Conservation (phyloP, 2,888 invertebrate species). For the Drosophila hawaiiensis region DNA sequence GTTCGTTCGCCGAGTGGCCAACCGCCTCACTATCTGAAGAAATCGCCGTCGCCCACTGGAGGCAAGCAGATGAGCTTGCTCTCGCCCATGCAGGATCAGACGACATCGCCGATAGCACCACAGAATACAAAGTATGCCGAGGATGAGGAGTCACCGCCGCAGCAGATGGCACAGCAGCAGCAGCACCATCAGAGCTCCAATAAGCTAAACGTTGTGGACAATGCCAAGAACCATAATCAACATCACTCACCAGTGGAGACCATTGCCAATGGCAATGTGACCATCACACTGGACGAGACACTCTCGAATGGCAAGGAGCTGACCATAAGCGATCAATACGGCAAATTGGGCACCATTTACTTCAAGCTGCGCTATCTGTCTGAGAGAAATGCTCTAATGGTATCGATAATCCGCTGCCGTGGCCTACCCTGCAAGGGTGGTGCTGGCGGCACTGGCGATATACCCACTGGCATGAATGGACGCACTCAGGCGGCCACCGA, state of each 20-base stretch:
- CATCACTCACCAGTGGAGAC: slow-evolving; percentile 64
- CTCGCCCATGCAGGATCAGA: slow-evolving; percentile 83
- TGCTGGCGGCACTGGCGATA: slow-evolving; percentile 87
- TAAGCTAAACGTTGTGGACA: slow-evolving; percentile 70
- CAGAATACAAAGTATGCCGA: slow-evolving; percentile 83
- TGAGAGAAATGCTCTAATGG: slow-evolving; percentile 95
- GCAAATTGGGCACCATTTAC: slow-evolving; percentile 93
- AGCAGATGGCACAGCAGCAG: slow-evolving; percentile 57
- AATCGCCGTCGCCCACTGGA: slow-evolving; percentile 95
- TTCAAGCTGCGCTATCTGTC: slow-evolving; percentile 96
- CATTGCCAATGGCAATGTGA: slow-evolving; percentile 69
- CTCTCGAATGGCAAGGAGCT: slow-evolving; percentile 83
- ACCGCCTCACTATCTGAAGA: slow-evolving; percentile 93
- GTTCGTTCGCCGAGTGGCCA: slow-evolving; percentile 94
- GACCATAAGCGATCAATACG: slow-evolving; percentile 85
- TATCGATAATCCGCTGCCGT: slow-evolving; percentile 95
- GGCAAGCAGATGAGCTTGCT: slow-evolving; percentile 83
- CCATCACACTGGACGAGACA: slow-evolving; percentile 59
- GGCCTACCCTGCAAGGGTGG: slow-evolving; percentile 90
- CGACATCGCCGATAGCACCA: slow-evolving; percentile 82
- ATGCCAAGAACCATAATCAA: slow-evolving; percentile 62
- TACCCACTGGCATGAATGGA: slow-evolving; percentile 85
- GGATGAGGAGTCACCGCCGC: slow-evolving; percentile 83
- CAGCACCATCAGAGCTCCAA: slow-evolving; percentile 52
- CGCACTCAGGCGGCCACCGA: slow-evolving; percentile 87